A percentile compares a stretch with the other conserved stretches of the same genome.
Evolutionary conservation across 2,888 invertebrate genomes (phyloP).

Genomic region (Lamproptera curius): DNA sequence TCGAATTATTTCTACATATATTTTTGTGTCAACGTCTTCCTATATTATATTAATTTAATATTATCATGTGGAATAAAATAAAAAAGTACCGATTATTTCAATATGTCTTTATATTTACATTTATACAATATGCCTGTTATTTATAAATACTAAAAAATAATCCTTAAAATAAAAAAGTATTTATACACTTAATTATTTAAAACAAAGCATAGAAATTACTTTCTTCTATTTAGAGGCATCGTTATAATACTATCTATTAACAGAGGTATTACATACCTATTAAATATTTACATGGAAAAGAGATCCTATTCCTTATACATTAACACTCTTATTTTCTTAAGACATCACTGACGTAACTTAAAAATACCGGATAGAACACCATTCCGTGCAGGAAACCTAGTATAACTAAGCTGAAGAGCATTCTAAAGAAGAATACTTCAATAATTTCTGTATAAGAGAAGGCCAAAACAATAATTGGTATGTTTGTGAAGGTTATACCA

Average conservation of each 20-base stretch:
- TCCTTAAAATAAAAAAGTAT: background rate
- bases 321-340: conserved; percentile 30
- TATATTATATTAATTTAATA: conserved; percentile 1
- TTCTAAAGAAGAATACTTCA: conserved; percentile 95
- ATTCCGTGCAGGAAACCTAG: conserved; percentile 95
- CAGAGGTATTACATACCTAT: background rate
- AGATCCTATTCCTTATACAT: background rate
- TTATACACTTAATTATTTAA: too few species aligned
- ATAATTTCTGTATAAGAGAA: conserved; percentile 97
- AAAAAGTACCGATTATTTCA: conserved; percentile 1
- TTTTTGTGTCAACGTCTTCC: conserved; percentile 16
- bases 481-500: conserved; percentile 96
- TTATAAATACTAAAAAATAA: too few species aligned
- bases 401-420: conserved; percentile 96
- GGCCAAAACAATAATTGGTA: conserved; percentile 91
- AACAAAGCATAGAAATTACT: too few species aligned
- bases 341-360: conserved; percentile 82
- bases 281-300: background rate
- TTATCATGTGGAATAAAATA: conserved; percentile 10
- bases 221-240: too few species aligned
- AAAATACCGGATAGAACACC: conserved; percentile 92
- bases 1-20: conserved; percentile 2
- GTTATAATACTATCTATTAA: too few species aligned
- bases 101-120: conserved; percentile 10
- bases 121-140: background rate